Evolutionary conservation across 2,797 vertebrate genomes (phyloP), one percentile per base, ranked within the genome.

Genomic region (Pseudotriccus pelzelni): DNA sequence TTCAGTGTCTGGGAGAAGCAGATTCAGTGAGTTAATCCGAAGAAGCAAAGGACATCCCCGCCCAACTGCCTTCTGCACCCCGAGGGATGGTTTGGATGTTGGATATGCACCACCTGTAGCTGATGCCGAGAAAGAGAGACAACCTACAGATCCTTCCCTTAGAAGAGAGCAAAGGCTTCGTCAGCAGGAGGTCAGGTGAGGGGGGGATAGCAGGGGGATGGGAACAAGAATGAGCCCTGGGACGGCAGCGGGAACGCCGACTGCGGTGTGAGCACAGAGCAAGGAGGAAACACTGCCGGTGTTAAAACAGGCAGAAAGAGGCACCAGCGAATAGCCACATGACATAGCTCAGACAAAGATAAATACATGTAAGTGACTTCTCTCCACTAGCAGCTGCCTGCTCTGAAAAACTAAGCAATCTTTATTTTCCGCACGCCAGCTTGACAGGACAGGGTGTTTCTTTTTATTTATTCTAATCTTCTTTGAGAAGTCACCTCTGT

Each of bases 271-370:
- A 83, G 25, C 36, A 25, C 56, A 15, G 22, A 73, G 76, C 25
- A 46, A 81, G 55, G 70, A 53, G 28, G 37, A 63, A 91, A 69
- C 14, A 8, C 0, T 0, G 16, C 58, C 0, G 0, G 5, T 52
- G 39, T 32, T 20, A 66, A 84, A 68, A 47, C 21, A 69, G 59
- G 46, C 73, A 73, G 85, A 91, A 89, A 50, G 59, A 85, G 8
- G 4, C 27, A 30, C 34, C 36, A 47, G 41, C 22, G 46, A 68
- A 66, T 9, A 84, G 41, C 46, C 30, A 19, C 18, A 14, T 19
- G 22, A 80, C 2, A 3, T 34, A 70, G 49, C 37, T 82, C 28
- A 74, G 78, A 49, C 56, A 75, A 86, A 74, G 56, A 55, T 53
- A 72, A 84, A 69, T 17, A n/a, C 4, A 3, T 8, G 11, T 20